A percentile compares a stretch with the other conserved stretches of the same genome.
These are phyloP conservation scores for Leptatherina wallacei DNA, from an alignment of 2,797 vertebrate species.

Conservation along the genomic window DNA sequence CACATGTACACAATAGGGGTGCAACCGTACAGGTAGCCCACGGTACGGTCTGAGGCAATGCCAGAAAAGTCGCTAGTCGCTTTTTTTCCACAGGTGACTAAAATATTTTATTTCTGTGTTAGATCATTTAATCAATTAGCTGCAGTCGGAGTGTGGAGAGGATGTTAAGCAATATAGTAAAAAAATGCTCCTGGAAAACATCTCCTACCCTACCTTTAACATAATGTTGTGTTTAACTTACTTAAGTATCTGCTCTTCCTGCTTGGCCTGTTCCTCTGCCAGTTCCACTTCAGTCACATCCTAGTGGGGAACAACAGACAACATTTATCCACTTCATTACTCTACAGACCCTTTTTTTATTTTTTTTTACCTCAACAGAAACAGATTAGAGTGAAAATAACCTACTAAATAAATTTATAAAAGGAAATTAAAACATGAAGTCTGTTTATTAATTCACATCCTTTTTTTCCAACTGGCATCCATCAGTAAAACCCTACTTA, in stretches of 20 bases:
- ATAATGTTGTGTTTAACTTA: conserved; percentile 69
- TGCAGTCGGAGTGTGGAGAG: no score
- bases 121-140: no score
- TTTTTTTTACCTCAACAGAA: neutral
- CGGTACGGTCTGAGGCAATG: no score
- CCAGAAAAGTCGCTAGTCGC: no score
- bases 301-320: conserved; percentile 70
- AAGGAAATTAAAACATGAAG: no score
- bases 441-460: no score
- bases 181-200: no score
- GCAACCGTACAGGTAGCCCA: no score
- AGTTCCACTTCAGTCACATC: conserved; percentile 92
- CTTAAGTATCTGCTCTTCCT: conserved; percentile 93
- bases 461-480: neutral
- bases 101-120: no score
- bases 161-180: no score
- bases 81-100: no score
- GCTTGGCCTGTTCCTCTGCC: conserved; percentile 90
- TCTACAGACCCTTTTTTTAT: neutral
- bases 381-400: neutral
- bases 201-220: neutral
- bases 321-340: neutral
- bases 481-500: conserved; percentile 53
- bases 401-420: neutral
- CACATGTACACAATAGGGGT: neutral